Evolutionary conservation across 2,888 invertebrate genomes (phyloP).

Genomic region (Troides oblongomaculatus): DNA sequence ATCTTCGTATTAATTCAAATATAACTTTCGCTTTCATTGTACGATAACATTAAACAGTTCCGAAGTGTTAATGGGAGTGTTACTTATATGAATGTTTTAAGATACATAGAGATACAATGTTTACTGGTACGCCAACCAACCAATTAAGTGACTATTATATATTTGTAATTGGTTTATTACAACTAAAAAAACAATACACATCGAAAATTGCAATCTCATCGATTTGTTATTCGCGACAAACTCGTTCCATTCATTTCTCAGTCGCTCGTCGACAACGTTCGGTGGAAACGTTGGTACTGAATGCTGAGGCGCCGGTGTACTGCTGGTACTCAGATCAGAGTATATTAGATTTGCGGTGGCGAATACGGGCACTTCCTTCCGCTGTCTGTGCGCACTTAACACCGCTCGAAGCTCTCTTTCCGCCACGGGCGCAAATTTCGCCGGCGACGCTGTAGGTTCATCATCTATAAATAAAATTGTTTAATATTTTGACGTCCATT

Average conservation of each 20-base stretch:
- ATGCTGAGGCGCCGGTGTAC: constrained; percentile 2
- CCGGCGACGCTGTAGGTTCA: constrained; percentile 22
- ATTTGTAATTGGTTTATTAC: constrained; percentile 59
- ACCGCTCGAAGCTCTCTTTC: constrained; percentile 58
- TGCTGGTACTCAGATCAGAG: neutral
- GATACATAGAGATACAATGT: neutral
- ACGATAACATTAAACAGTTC: no score
- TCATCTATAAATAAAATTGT: constrained; percentile 10
- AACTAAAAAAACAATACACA: constrained; percentile 46
- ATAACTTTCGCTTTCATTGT: no score
- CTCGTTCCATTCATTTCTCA: constrained; percentile 52
- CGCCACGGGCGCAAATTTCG: constrained; percentile 45
- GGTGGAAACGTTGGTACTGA: constrained; percentile 39
- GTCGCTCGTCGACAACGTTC: constrained; percentile 41
- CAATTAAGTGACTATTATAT: constrained; percentile 40
- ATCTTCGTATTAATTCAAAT: no score
- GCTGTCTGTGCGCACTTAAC: constrained; percentile 48
- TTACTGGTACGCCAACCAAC: neutral
- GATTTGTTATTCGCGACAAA: constrained; percentile 49
- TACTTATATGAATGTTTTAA: no score
- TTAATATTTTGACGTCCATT: neutral
- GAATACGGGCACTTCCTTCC: constrained; percentile 39
- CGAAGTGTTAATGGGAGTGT: no score
- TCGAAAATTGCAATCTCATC: constrained; percentile 36
- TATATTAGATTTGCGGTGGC: constrained; percentile 17